Evolutionary conservation across 2,888 invertebrate genomes (phyloP).

Genomic region (Chymomyza caudatula): DNA sequence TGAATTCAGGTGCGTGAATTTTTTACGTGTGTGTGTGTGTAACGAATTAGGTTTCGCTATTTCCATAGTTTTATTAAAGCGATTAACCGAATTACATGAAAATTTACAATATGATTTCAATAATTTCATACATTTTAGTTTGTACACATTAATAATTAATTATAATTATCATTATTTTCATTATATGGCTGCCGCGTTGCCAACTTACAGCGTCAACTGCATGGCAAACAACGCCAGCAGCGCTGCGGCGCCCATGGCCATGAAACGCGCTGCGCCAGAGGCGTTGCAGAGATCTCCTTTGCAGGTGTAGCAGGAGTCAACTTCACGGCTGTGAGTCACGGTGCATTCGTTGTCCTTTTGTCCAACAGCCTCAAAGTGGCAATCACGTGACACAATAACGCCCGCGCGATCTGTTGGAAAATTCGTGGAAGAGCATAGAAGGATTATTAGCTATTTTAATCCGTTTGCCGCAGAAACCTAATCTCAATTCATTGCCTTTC

Average conservation of each 20-base stretch:
- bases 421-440: neutral
- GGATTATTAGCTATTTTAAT: too few species aligned
- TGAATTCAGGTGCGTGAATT: neutral
- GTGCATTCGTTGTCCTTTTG: slow-evolving; percentile 71
- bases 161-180: slow-evolving; percentile 8
- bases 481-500: too few species aligned
- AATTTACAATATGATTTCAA: slow-evolving; percentile 2
- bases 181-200: neutral
- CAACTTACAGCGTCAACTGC: slow-evolving; percentile 65
- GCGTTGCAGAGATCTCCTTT: slow-evolving; percentile 84
- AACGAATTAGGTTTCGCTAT: neutral
- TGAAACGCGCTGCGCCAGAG: slow-evolving; percentile 65
- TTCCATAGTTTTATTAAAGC: slow-evolving; percentile 11
- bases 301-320: slow-evolving; percentile 82
- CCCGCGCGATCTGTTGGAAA: slow-evolving; percentile 69
- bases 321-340: slow-evolving; percentile 70
- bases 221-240: slow-evolving; percentile 62
- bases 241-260: slow-evolving; percentile 59
- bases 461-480: too few species aligned
- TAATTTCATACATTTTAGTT: slow-evolving; percentile 23
- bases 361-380: slow-evolving; percentile 73
- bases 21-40: neutral
- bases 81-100: slow-evolving; percentile 7
- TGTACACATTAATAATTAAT: neutral
- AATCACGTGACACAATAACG: slow-evolving; percentile 73